These are phyloP conservation scores for Harpalus rufipes DNA, from an alignment of 2,888 invertebrate genomes.

Conservation along the genomic window DNA sequence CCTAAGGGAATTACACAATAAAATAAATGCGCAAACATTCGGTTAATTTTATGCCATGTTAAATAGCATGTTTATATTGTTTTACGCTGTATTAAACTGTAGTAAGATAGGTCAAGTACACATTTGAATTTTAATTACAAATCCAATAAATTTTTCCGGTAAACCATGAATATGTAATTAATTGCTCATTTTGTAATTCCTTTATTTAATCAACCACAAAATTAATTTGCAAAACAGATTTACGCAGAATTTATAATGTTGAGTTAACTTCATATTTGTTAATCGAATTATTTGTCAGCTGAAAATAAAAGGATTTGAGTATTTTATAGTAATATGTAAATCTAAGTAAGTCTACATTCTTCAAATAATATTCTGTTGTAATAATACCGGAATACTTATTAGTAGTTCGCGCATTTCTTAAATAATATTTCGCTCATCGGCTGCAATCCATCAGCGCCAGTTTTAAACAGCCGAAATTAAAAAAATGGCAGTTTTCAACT, in stretches of 20 bases:
- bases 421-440: too few relatives aligned
- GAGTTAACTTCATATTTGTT: background rate
- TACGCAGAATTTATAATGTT: background rate
- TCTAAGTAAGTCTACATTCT: too few relatives aligned
- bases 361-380: too few relatives aligned
- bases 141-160: background rate
- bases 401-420: too few relatives aligned
- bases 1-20: slow-evolving; percentile 6
- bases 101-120: slow-evolving; percentile 22
- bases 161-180: slow-evolving; percentile 9
- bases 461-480: too few relatives aligned
- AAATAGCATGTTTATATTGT: background rate
- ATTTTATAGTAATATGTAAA: too few relatives aligned
- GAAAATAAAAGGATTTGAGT: background rate
- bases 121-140: slow-evolving; percentile 4
- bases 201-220: background rate
- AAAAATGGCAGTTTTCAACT: too few relatives aligned
- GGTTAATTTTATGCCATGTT: slow-evolving; percentile 2
- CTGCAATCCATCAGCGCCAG: too few relatives aligned
- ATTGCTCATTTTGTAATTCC: background rate
- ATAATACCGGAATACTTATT: too few relatives aligned
- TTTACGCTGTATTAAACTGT: slow-evolving; percentile 22
- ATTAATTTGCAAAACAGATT: background rate
- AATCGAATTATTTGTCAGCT: background rate
- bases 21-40: background rate